Percentiles rank a stretch among this genome's conserved stretches.
Conservation (phyloP, 1,140 invertebrate species). For the Euglossa dilemma region DNA sequence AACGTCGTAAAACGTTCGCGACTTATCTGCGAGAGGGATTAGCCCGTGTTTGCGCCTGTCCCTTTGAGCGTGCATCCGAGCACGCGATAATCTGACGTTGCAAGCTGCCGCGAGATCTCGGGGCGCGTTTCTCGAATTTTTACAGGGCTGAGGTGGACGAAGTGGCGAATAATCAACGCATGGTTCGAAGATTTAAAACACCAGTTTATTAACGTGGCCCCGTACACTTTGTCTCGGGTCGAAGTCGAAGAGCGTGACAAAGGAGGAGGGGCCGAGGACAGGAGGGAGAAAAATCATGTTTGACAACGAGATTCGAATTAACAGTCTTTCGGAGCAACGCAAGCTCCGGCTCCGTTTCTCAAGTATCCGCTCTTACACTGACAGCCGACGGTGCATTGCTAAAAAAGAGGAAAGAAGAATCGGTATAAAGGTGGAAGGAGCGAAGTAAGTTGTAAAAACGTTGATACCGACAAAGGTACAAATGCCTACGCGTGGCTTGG, state of each 20-base stretch:
- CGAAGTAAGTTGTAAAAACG: neutral
- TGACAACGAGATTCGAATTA: too few species aligned
- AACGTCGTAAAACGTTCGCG: neutral
- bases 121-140: neutral
- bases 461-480: neutral
- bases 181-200: neutral
- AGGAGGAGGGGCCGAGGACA: too few species aligned
- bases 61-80: neutral
- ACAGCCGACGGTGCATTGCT: constrained; percentile 45
- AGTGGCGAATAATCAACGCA: neutral
- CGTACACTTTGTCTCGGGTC: neutral
- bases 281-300: too few species aligned
- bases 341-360: neutral
- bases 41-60: neutral
- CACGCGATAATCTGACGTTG: neutral
- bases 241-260: neutral
- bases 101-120: too few species aligned
- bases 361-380: neutral
- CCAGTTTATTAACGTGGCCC: neutral
- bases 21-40: neutral
- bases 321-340: neutral
- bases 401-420: neutral
- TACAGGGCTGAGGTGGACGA: too few species aligned
- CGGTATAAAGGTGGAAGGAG: neutral
- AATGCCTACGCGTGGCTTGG: neutral